Evolutionary conservation across 1,140 invertebrate species (phyloP).

Genomic region (Bombus soroeensis): DNA sequence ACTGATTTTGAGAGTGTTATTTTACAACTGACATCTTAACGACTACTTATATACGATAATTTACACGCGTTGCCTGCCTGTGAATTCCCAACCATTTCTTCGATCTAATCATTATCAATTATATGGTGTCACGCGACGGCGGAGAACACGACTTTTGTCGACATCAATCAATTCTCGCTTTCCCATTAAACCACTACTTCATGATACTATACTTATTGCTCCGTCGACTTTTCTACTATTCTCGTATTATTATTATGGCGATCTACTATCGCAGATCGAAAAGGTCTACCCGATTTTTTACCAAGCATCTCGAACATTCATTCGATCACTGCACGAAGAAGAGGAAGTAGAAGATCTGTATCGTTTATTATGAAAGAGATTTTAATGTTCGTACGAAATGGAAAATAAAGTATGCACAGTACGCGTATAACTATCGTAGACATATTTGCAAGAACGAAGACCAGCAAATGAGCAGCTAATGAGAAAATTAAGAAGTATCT

Average conservation of each 20-base stretch:
- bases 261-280: no score
- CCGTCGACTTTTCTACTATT: constrained; percentile 19
- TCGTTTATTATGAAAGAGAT: no score
- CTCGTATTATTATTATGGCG: not conserved
- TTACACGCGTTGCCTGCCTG: not conserved
- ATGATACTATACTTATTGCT: not conserved
- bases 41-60: constrained; percentile 14
- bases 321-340: not conserved
- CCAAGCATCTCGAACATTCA: not conserved
- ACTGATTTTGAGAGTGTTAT: not conserved
- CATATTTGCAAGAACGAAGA: not conserved
- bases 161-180: not conserved
- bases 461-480: not conserved
- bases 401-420: no score
- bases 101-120: constrained; percentile 25
- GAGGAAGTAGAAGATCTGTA: not conserved
- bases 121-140: constrained; percentile 4
- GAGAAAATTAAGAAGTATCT: not conserved
- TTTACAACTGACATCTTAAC: not conserved
- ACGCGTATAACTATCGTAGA: no score
- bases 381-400: no score
- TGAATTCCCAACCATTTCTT: not conserved
- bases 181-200: not conserved
- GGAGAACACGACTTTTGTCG: not conserved
- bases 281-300: not conserved